Evolutionary conservation across 2,888 invertebrate genomes (phyloP), one percentile per base, ranked within the genome.

Genomic region (Drosophila quasianomalipes): DNA sequence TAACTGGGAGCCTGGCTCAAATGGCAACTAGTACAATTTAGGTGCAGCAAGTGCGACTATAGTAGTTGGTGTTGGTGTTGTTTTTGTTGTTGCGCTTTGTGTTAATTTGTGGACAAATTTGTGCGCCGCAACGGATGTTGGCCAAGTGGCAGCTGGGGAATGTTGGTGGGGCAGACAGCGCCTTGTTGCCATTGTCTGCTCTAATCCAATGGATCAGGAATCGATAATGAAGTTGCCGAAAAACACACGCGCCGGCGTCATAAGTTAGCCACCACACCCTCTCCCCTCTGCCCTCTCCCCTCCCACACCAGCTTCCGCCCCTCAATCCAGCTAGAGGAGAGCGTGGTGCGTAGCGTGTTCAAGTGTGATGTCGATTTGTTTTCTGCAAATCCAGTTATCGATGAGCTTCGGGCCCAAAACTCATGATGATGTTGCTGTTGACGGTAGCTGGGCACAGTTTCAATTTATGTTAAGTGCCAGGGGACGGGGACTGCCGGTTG

Each of bases 361-460:
- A 74, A 79, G 81, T 73, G 74, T 79, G 74, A 63, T 67, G 62
- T 69, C 90, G 82, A 90, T 91, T 90, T 91, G 90, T 90, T 91
- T 84, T 81, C 80, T 78, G 78, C 81, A 91, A 91, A 91, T 90
- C 91, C 89, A 84, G 87, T 91, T 91, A 91, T 91, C 90, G 89
- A 90, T 81, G 89, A 83, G 81, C 79, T 60, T 67, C 68, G 58
- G 64, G 39, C 39, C 41, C 28, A 54, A 54, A 54, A 53, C 66
- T 57, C 53, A 70, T 68, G 59, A 64, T 67, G 59, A 68, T 55
- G 51, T n/a, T 57, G 53, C 7, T 61, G 70, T 7, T 66, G 41
- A 3, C 51, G 55, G 62, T 7, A 65, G 72, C 66, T 67, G 63
- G 70, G 60, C 74, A 74, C 74, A 75, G 74, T 81, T 76, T 81